Evolutionary conservation across 2,797 vertebrate genomes (phyloP).

Genomic region (Gouania willdenowi): DNA sequence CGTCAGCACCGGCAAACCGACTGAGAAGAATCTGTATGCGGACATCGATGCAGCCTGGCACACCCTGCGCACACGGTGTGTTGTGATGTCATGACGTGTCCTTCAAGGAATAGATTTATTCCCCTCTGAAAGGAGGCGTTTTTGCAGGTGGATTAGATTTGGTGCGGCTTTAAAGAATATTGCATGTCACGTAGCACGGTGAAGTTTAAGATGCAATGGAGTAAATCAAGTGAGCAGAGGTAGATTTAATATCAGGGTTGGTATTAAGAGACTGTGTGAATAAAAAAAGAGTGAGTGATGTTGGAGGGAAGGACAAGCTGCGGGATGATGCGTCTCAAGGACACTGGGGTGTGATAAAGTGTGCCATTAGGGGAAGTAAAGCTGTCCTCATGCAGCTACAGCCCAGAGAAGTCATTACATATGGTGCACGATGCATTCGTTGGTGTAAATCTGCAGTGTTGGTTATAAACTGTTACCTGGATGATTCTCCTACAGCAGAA

Average conservation of each 20-base stretch:
- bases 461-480: too few species aligned
- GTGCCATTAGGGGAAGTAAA: conserved; percentile 36
- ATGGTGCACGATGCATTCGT: neutral
- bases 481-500: too few species aligned
- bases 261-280: conserved; percentile 12
- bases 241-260: neutral
- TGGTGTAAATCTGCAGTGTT: conserved; percentile 12
- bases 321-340: conserved; percentile 31
- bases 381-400: conserved; percentile 22
- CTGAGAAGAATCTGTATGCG: conserved; percentile 94
- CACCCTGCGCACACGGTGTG: conserved; percentile 88
- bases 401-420: conserved; percentile 3
- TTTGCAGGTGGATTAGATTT: neutral
- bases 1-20: conserved; percentile 90
- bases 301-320: neutral
- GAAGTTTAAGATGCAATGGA: too few species aligned
- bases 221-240: neutral
- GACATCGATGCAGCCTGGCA: conserved; percentile 97
- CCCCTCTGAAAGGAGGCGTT: too few species aligned
- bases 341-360: conserved; percentile 35
- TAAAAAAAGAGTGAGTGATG: conserved; percentile 7
- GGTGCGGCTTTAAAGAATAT: too few species aligned
- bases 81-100: neutral
- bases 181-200: too few species aligned
- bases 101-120: conserved; percentile 10